Evolutionary conservation across 1,140 invertebrate genomes (phyloP).

Genomic region (Portunus trituberculatus): DNA sequence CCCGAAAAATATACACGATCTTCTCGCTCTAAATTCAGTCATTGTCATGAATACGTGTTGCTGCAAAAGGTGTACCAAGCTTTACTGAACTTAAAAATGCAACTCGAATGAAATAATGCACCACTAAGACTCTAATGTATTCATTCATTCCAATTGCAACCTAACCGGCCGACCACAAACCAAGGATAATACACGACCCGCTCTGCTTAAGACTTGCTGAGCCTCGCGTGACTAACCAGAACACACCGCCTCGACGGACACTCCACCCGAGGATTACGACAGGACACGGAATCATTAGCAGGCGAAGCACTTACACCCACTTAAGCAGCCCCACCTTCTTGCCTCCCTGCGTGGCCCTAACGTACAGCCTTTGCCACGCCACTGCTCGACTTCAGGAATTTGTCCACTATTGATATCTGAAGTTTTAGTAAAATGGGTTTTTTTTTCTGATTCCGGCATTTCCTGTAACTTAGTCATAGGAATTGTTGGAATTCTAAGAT

Average conservation of each 20-base stretch:
- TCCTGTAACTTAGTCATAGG: too few relatives aligned
- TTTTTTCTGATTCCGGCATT: too few relatives aligned
- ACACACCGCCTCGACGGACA: neutral
- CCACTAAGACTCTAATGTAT: too few relatives aligned
- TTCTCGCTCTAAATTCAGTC: too few relatives aligned
- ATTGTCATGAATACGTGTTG: too few relatives aligned
- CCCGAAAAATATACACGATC: too few relatives aligned
- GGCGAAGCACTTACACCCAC: neutral
- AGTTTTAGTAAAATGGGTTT: too few relatives aligned
- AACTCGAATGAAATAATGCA: too few relatives aligned
- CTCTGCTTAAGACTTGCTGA: neutral
- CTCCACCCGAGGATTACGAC: neutral
- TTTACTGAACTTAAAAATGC: too few relatives aligned
- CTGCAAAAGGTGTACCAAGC: too few relatives aligned
- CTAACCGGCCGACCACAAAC: neutral
- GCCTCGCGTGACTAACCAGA: neutral
- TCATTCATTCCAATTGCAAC: neutral
- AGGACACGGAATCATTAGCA: constrained; percentile 20
- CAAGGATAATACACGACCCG: neutral
- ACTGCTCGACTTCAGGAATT: neutral
- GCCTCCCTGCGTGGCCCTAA: neutral
- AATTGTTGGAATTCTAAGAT: too few relatives aligned
- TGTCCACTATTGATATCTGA: too few relatives aligned
- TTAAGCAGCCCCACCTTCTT: neutral
- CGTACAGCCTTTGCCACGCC: neutral